Evolutionary conservation across 2,797 vertebrate genomes (phyloP).

Genomic region (Siniperca undulata): DNA sequence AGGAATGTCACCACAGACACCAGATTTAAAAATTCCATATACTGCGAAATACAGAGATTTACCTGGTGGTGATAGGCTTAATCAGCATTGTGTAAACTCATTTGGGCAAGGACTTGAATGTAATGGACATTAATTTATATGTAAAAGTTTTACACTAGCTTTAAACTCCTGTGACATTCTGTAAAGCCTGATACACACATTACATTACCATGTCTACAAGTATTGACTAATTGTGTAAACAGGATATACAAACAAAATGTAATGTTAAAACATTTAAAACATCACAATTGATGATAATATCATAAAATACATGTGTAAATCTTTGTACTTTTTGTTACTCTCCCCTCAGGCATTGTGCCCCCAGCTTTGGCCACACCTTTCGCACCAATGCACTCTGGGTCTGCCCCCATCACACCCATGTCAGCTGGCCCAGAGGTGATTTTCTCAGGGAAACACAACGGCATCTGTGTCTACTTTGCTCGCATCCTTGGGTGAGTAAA

Average conservation of each 20-base stretch:
- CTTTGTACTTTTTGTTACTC: neutral
- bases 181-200: neutral
- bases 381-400: slow-evolving; percentile 64
- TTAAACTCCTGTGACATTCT: neutral
- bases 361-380: slow-evolving; percentile 86
- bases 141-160: no score
- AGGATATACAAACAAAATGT: neutral
- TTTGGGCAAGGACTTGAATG: no score
- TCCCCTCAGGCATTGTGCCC: slow-evolving; percentile 83
- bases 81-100: no score
- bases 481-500: slow-evolving; percentile 93
- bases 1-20: no score
- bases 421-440: slow-evolving; percentile 93
- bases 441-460: slow-evolving; percentile 97
- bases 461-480: slow-evolving; percentile 95
- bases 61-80: no score
- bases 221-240: neutral
- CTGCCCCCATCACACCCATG: slow-evolving; percentile 84
- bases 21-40: no score
- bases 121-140: no score
- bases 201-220: neutral
- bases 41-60: no score
- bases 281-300: neutral
- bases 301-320: neutral
- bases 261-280: neutral